Evolutionary conservation across 2,113 vertebrate genomes (phyloP), one percentile per base, ranked within the genome.

Genomic region (Gambusia holbrooki): DNA sequence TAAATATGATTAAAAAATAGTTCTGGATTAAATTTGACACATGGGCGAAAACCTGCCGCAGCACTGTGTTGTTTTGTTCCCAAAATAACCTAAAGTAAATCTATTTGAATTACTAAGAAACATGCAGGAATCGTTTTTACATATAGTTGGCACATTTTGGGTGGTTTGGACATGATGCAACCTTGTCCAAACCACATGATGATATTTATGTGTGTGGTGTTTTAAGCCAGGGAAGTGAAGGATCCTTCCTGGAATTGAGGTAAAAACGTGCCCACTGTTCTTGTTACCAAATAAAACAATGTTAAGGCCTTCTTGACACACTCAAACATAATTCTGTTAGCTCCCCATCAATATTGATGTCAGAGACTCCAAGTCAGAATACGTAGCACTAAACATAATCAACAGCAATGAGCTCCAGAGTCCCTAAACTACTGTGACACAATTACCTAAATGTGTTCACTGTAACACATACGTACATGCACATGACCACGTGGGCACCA

Each of bases 271-370:
- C 35, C 80, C 69, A 87, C 87, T 84, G 62, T 74, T 79, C 73
- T 71, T 69, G 73, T 76, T 69, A 77, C 81, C 77, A 86, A 79
- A 88, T 85, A 87, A 84, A 79, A 79, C 83, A 82, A 86, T 71
- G 40, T 75, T 70, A 30, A 67, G 74, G 87, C 74, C 80, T 77
- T 86, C 92, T 92, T 88, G 86, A 92, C 90, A 90, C 77, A 61
- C 71, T 72, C 86, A 90, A 81, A 88, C 88, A 91, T 89, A 90
- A 88, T 93, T 90, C 91, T 93, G 90, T 92, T 90, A 85, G 84
- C 84, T 75, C 85, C 87, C 78, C 84, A 90, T 92, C 90, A 90
- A 92, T 92, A 91, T 93, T 93, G 90, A 93, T 93, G 87, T 81
- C 74, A 32, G 69, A 79, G 73, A 71, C 61, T 77, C 69, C 29